These are phyloP conservation scores for Boloria selene DNA, from an alignment of 2,888 invertebrate species.

Conservation along the genomic window DNA sequence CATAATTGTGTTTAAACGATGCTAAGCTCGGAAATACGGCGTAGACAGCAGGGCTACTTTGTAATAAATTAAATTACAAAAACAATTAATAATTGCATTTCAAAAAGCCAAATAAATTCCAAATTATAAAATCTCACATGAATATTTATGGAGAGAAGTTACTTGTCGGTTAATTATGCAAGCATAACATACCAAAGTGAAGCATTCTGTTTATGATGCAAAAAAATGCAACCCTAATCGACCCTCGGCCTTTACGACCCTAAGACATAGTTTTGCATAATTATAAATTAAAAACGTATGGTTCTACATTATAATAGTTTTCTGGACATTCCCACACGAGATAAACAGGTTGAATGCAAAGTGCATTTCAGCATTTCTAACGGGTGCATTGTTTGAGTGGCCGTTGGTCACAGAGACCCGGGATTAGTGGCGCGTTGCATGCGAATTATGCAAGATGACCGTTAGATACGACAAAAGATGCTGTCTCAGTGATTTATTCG, in stretches of 20 bases:
- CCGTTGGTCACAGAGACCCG: slow-evolving; percentile 53
- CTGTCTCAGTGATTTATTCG: slow-evolving; percentile 43
- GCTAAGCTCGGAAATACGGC: slow-evolving; percentile 22
- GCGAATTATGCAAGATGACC: slow-evolving; percentile 63
- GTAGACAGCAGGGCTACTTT: background rate
- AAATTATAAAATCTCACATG: slow-evolving; percentile 20
- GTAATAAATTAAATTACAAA: slow-evolving; percentile 1
- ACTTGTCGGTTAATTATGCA: slow-evolving; percentile 28
- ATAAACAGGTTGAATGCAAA: slow-evolving; percentile 62
- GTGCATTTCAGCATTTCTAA: slow-evolving; percentile 64
- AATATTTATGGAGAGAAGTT: slow-evolving; percentile 23
- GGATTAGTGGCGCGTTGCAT: slow-evolving; percentile 58
- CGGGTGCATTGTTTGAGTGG: slow-evolving; percentile 53
- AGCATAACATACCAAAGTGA: slow-evolving; percentile 37
- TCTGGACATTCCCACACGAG: slow-evolving; percentile 58
- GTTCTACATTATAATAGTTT: slow-evolving; percentile 62
- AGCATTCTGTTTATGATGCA: slow-evolving; percentile 45
- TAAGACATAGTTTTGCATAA: slow-evolving; percentile 63
- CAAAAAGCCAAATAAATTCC: slow-evolving; percentile 4
- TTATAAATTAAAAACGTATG: slow-evolving; percentile 64
- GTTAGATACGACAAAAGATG: slow-evolving; percentile 50
- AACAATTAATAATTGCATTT: background rate
- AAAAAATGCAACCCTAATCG: slow-evolving; percentile 51
- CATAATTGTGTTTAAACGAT: slow-evolving; percentile 33
- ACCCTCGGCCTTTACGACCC: slow-evolving; percentile 46